Evolutionary conservation across 2,888 invertebrate genomes (phyloP).

Genomic region (Lasioglossum malachurum): DNA sequence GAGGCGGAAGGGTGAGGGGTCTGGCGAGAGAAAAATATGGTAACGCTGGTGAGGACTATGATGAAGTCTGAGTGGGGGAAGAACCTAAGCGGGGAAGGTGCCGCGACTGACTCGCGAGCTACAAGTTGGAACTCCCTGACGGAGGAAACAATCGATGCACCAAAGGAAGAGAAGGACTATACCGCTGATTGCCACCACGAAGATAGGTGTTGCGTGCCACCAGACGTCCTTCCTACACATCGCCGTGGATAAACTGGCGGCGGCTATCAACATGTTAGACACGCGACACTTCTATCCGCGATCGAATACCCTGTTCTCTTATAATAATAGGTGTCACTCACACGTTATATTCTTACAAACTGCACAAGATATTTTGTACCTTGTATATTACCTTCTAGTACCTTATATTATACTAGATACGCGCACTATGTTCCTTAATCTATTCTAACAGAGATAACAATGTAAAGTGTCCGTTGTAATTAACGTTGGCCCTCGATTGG

Average conservation of each 20-base stretch:
- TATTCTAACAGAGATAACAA: slow-evolving; percentile 38
- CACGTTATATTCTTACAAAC: slow-evolving; percentile 61
- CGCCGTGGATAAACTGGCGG: not conserved
- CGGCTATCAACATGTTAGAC: not conserved
- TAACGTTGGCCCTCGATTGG: slow-evolving; percentile 32
- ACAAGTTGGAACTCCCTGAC: too few species aligned
- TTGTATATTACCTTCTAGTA: slow-evolving; percentile 43
- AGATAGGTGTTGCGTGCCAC: slow-evolving; percentile 22
- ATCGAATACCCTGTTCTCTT: not conserved
- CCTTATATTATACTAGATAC: slow-evolving; percentile 40
- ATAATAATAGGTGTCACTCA: slow-evolving; percentile 51
- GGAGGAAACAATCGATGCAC: not conserved
- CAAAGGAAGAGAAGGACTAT: not conserved
- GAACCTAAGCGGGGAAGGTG: too few species aligned
- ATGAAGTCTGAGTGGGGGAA: too few species aligned
- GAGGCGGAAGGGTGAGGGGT: too few species aligned
- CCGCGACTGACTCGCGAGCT: too few species aligned
- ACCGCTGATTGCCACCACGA: not conserved
- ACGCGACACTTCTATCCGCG: slow-evolving; percentile 10
- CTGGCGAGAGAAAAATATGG: too few species aligned
- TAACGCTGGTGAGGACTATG: too few species aligned
- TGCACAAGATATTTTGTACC: slow-evolving; percentile 77
- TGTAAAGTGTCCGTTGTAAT: slow-evolving; percentile 8
- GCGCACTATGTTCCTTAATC: slow-evolving; percentile 64
- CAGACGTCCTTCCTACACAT: slow-evolving; percentile 15